A percentile compares a stretch with the other conserved stretches of the same genome.
Conservation (phyloP, 2,888 invertebrate species). For the Calliopum simillimum region DNA sequence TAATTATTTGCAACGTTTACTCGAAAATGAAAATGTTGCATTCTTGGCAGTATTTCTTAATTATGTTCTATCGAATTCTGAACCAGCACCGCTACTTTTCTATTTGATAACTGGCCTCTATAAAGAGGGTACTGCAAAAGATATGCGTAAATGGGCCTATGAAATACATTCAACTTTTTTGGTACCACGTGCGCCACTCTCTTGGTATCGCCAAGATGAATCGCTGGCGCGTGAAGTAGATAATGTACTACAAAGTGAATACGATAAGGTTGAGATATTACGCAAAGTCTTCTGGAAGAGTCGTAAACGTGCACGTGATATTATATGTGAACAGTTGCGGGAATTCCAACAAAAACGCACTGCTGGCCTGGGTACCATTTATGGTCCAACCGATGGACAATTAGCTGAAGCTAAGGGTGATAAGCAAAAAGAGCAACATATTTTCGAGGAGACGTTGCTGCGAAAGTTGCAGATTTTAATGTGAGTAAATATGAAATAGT, state of each 20-base stretch:
- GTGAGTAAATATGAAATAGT: slow-evolving; percentile 67
- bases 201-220: slow-evolving; percentile 71
- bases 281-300: slow-evolving; percentile 92
- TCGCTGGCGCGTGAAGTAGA: slow-evolving; percentile 91
- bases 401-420: slow-evolving; percentile 85
- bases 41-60: slow-evolving; percentile 96
- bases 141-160: slow-evolving; percentile 98
- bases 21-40: slow-evolving; percentile 81
- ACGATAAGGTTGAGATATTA: slow-evolving; percentile 90
- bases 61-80: slow-evolving; percentile 85
- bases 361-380: slow-evolving; percentile 89
- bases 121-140: slow-evolving; percentile 85
- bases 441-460: slow-evolving; percentile 79
- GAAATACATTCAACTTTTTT: slow-evolving; percentile 98
- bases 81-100: slow-evolving; percentile 76
- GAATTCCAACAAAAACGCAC: slow-evolving; percentile 84
- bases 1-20: slow-evolving; percentile 82
- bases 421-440: slow-evolving; percentile 79
- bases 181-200: slow-evolving; percentile 80
- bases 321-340: slow-evolving; percentile 65
- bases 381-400: slow-evolving; percentile 86
- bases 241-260: slow-evolving; percentile 83
- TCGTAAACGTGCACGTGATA: slow-evolving; percentile 72
- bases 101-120: slow-evolving; percentile 93
- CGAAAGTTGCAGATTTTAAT: slow-evolving; percentile 78